Conservation (phyloP, 1,140 invertebrate genomes). For the Drosophila sp. region DNA sequence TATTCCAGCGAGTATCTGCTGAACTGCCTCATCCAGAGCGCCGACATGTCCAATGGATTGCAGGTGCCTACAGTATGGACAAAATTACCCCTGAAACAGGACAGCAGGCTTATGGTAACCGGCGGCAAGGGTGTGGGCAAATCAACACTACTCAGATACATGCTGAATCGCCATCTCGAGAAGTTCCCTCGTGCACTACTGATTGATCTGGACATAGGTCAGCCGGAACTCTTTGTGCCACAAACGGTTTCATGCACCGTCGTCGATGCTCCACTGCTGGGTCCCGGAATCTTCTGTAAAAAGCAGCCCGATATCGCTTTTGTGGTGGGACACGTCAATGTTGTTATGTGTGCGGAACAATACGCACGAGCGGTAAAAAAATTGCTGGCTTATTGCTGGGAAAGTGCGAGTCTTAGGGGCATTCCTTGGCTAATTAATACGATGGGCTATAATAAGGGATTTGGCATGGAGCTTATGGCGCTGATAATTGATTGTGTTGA, state of each 20-base stretch:
- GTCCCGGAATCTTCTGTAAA: conserved; percentile 87
- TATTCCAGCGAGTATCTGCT: conserved; percentile 67
- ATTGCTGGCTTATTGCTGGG: conserved; percentile 77
- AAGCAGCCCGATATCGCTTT: conserved; percentile 76
- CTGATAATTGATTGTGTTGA: conserved; percentile 84
- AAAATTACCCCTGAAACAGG: conserved; percentile 47
- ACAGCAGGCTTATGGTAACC: conserved; percentile 84
- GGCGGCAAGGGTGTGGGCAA: conserved; percentile 92
- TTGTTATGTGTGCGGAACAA: conserved; percentile 84
- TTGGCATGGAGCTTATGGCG: conserved; percentile 86
- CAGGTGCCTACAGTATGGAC: conserved; percentile 76
- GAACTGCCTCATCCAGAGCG: conserved; percentile 66
- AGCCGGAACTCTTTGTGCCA: conserved; percentile 90
- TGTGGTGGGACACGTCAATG: conserved; percentile 86
- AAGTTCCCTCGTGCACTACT: conserved; percentile 85
- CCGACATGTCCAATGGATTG: conserved; percentile 55
- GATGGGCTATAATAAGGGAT: conserved; percentile 87
- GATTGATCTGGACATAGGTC: conserved; percentile 92
- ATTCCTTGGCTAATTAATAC: conserved; percentile 88
- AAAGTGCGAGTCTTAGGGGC: conserved; percentile 59
- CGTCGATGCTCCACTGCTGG: conserved; percentile 87
- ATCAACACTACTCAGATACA: conserved; percentile 88
- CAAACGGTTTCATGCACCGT: conserved; percentile 88
- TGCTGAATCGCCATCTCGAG: conserved; percentile 87
- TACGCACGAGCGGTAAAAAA: conserved; percentile 85